These are phyloP conservation scores for Metellina segmentata DNA, from an alignment of 2,888 invertebrate species.

Conservation along the genomic window DNA sequence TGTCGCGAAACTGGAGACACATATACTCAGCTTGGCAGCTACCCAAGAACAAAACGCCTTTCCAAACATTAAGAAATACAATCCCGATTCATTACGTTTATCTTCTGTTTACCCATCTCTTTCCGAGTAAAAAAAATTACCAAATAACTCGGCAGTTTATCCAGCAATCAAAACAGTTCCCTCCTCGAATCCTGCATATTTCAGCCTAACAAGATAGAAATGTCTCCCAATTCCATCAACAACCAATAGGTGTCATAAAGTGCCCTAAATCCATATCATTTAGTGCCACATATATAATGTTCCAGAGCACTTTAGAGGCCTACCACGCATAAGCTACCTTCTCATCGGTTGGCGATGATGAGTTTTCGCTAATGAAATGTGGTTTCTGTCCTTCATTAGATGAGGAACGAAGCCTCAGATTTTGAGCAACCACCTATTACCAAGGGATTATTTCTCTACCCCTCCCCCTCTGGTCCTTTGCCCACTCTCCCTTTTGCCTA, in stretches of 20 bases:
- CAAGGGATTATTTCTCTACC: conserved; percentile 25
- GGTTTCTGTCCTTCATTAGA: conserved; percentile 30
- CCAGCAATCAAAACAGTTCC: too few species aligned
- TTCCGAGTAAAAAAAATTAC: too few species aligned
- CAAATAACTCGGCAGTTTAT: too few species aligned
- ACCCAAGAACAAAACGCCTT: too few species aligned
- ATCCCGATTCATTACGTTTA: too few species aligned
- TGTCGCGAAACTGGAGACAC: too few species aligned
- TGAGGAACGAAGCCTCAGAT: neutral
- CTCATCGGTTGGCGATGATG: neutral
- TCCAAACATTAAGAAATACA: too few species aligned
- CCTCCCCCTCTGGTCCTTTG: neutral
- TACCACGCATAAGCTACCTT: neutral
- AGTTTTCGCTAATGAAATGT: conserved; percentile 28
- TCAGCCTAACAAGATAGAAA: neutral
- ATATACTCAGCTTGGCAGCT: too few species aligned
- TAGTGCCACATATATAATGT: neutral
- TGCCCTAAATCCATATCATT: neutral
- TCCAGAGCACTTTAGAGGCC: neutral
- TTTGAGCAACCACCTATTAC: conserved; percentile 26
- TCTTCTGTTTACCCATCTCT: too few species aligned
- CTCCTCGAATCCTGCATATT: too few species aligned
- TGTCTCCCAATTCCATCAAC: neutral
- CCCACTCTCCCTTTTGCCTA: neutral
- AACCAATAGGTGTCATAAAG: neutral